A percentile compares a stretch with the other conserved stretches of the same genome.
Conservation (phyloP, 2,113 vertebrate genomes). For the Rhinogobius similis region DNA sequence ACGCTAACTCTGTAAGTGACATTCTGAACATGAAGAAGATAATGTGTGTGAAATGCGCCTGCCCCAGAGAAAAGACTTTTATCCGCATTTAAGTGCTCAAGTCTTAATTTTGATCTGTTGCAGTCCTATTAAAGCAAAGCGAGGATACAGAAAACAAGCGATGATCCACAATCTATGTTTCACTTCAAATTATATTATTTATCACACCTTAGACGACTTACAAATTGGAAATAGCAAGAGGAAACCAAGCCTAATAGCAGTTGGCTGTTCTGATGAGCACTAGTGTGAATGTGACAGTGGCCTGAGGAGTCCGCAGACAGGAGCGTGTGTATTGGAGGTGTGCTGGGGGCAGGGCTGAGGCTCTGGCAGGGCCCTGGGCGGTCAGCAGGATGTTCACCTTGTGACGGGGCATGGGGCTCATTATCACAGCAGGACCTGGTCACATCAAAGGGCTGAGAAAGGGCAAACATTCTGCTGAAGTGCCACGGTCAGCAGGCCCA, state of each 20-base stretch:
- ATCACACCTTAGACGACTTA: neutral
- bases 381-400: conserved; percentile 77
- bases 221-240: neutral
- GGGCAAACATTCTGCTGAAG: conserved; percentile 83
- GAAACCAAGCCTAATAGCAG: neutral
- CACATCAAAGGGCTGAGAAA: conserved; percentile 83
- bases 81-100: conserved; percentile 53
- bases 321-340: conserved; percentile 17
- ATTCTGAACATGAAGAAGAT: conserved; percentile 55
- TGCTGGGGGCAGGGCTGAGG: conserved; percentile 46
- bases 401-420: conserved; percentile 74
- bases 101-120: conserved; percentile 56
- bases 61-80: conserved; percentile 61
- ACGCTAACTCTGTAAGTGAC: conserved; percentile 28
- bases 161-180: conserved; percentile 30
- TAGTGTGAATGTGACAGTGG: conserved; percentile 7
- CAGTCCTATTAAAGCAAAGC: conserved; percentile 42
- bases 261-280: neutral
- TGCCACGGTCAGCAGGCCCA: conserved; percentile 75
- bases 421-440: conserved; percentile 79
- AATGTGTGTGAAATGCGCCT: conserved; percentile 73
- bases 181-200: conserved; percentile 5
- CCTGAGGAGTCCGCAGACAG: conserved; percentile 18
- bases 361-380: conserved; percentile 67
- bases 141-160: conserved; percentile 30